Evolutionary conservation across 1,140 invertebrate species (phyloP), one percentile per base, ranked within the genome.

Genomic region (Chlorops oryzae): DNA sequence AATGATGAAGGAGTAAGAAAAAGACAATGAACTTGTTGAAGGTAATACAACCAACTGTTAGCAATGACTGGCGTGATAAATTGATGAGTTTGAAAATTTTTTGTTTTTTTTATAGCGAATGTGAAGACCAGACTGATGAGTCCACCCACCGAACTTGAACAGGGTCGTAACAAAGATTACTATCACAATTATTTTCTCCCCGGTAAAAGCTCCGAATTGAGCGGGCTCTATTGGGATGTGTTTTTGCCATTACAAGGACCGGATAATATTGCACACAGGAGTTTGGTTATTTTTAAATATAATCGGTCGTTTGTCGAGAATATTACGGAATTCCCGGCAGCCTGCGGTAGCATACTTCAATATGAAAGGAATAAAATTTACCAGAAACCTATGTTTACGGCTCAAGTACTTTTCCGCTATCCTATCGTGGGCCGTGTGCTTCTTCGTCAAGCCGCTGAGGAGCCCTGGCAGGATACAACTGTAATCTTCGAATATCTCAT

Each of bases 401-500:
- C 85, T 1, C 77, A 87, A 75, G 85, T 84, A 1, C 74, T 85
- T 18, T 86, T 86, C 59, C 78, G 85, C 2, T 96, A 92, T 77
- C 93, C 92, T 0, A 79, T 95, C 13, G 90, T 92, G 10, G 92
- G 93, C 1, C 76, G 82, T 53, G 83, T 96, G 40, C 74, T 93
- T 17, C 86, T 96, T 54, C 76, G 88, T n/a, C 93, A 96, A 69
- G 79, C 84, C 5, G 78, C 75, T 22, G 82, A 90, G 55, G 80
- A 87, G 63, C 85, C 85, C 1, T 83, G 83, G 75, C 80, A 83
- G 50, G 92, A 96, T 59, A 96, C 93, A 12, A 84, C 80, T 2
- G 79, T 88, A 32, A 50, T 81, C 80, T 59, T 77, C 20, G 86
- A 88, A 68, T 81, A 83, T 66, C 77, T 98, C 44, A 81, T 92